These are phyloP conservation scores for Aporophyla nigra DNA, from an alignment of 2,888 invertebrate genomes.

Conservation along the genomic window DNA sequence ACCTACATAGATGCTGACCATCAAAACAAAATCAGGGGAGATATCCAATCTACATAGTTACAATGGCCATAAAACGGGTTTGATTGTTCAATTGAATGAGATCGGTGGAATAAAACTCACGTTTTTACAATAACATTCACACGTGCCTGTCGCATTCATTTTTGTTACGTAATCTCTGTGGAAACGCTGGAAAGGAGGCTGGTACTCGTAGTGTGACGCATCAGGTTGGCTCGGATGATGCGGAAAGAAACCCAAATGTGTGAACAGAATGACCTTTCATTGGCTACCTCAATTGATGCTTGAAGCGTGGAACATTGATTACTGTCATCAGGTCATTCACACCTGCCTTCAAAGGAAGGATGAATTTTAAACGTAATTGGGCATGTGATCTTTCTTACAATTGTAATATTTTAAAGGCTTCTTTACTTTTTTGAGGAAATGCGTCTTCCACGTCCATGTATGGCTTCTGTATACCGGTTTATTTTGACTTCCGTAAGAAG, in stretches of 20 bases:
- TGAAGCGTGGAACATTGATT: constrained; percentile 29
- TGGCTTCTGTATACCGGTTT: constrained; percentile 21
- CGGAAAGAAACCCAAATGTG: constrained; percentile 28
- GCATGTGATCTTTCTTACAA: constrained; percentile 12
- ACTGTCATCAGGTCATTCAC: constrained; percentile 34
- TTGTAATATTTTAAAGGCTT: constrained; percentile 19
- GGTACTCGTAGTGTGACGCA: constrained; percentile 27
- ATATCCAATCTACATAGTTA: constrained; percentile 7
- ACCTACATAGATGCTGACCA: not conserved
- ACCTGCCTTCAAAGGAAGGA: constrained; percentile 43
- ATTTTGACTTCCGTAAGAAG: constrained; percentile 33
- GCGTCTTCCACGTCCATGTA: constrained; percentile 31
- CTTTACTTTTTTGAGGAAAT: constrained; percentile 31
- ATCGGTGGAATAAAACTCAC: constrained; percentile 47
- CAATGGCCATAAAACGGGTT: constrained; percentile 38
- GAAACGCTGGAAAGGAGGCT: constrained; percentile 33
- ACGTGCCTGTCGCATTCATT: constrained; percentile 49
- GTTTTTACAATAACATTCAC: constrained; percentile 55
- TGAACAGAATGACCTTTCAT: constrained; percentile 46
- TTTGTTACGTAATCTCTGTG: constrained; percentile 42
- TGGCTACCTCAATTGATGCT: constrained; percentile 17
- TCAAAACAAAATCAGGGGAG: constrained; percentile 22
- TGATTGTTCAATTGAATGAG: constrained; percentile 48
- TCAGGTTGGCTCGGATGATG: constrained; percentile 25
- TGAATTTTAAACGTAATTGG: constrained; percentile 24